phyloP scores from a whole-genome alignment of 2,113 vertebrate genomes.

The Callorhinus ursinus region DNA sequence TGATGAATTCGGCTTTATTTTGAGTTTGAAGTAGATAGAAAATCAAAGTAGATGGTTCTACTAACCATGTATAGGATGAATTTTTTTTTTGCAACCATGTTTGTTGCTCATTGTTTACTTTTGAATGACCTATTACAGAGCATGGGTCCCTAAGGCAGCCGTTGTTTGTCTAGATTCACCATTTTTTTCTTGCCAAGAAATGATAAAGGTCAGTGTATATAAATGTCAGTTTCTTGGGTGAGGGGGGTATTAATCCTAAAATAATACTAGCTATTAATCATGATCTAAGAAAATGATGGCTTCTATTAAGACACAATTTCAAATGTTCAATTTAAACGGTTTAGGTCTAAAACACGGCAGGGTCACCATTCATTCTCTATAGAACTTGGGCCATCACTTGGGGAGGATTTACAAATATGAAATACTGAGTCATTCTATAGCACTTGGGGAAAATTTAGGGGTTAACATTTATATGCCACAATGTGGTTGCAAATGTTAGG shows the following conservation, averaged over 20 bases:
- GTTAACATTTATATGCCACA: neutral
- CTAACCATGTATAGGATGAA: neutral
- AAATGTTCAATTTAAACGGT: neutral
- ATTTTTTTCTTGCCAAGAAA: neutral
- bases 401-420: neutral
- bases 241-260: neutral
- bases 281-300: neutral
- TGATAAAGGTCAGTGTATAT: neutral
- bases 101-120: neutral
- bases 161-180: neutral
- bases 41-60: neutral
- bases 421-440: neutral
- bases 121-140: neutral
- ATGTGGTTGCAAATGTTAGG: neutral
- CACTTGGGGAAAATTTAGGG: neutral
- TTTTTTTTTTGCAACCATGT: neutral
- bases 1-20: neutral
- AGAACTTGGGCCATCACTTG: neutral
- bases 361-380: neutral
- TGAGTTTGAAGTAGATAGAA: neutral
- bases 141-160: neutral
- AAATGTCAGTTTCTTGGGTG: neutral
- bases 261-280: neutral
- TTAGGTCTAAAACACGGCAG: neutral
- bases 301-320: neutral